A percentile compares a stretch with the other conserved stretches of the same genome.
Evolutionary conservation across 2,888 invertebrate species (phyloP).

Genomic region (Ernsta delagoae): DNA sequence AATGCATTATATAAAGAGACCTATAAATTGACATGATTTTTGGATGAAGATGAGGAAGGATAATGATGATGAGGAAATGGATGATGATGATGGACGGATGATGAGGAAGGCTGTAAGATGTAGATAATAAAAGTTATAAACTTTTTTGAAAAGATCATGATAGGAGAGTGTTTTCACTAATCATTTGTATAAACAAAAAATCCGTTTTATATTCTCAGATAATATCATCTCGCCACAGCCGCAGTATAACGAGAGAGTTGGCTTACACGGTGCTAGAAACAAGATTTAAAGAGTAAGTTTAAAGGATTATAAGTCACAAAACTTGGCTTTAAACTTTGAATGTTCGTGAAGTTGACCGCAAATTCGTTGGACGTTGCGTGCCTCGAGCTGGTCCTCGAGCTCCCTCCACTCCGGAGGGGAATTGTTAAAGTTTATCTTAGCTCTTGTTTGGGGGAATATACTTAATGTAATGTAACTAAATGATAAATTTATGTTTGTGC

Average conservation of each 20-base stretch:
- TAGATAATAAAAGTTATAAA: too few relatives aligned
- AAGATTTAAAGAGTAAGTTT: slow-evolving; percentile 82
- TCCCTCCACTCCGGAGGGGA: too few relatives aligned
- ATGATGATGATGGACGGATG: too few relatives aligned
- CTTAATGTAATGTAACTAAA: too few relatives aligned
- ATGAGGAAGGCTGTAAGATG: too few relatives aligned
- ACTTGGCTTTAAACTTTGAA: slow-evolving; percentile 25
- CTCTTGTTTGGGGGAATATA: background rate
- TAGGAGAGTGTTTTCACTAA: too few relatives aligned
- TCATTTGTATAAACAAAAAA: background rate
- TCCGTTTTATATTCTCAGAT: slow-evolving; percentile 55
- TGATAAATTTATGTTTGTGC: too few relatives aligned
- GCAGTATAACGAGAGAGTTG: slow-evolving; percentile 81
- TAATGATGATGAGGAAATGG: too few relatives aligned
- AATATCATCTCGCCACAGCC: slow-evolving; percentile 67
- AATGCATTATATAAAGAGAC: too few relatives aligned
- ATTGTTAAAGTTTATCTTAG: slow-evolving; percentile 16
- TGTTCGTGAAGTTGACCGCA: slow-evolving; percentile 28
- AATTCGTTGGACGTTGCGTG: slow-evolving; percentile 22
- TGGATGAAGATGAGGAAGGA: too few relatives aligned
- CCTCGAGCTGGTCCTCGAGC: slow-evolving; percentile 17
- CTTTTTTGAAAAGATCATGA: too few relatives aligned
- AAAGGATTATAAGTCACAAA: slow-evolving; percentile 31
- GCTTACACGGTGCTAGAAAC: slow-evolving; percentile 83
- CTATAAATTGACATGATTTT: too few relatives aligned